Percentiles rank a stretch among this genome's conserved stretches.
Conservation (phyloP, 2,888 invertebrate genomes). For the Heliothis peltigera region DNA sequence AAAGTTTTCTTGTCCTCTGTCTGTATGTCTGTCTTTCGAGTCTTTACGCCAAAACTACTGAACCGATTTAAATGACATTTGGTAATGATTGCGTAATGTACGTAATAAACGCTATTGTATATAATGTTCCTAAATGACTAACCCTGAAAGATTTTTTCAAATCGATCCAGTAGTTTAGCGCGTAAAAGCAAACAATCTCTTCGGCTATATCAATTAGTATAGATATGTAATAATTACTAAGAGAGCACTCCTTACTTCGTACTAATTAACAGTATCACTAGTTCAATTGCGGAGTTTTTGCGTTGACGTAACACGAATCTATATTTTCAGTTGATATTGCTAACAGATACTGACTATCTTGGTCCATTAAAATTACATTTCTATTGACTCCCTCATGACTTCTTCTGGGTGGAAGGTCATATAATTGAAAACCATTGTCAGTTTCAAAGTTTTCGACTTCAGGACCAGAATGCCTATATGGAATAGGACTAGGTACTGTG, state of each 20-base stretch:
- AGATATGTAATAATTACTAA: background rate
- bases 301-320: conserved; percentile 51
- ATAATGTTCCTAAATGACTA: no score
- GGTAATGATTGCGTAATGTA: no score
- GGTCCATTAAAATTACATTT: conserved; percentile 43
- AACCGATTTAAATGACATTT: no score
- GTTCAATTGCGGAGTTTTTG: conserved; percentile 17
- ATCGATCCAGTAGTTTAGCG: no score
- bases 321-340: conserved; percentile 21
- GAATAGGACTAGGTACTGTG: conserved; percentile 46
- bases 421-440: conserved; percentile 25
- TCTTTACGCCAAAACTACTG: no score
- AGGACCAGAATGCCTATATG: conserved; percentile 25
- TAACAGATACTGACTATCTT: conserved; percentile 42
- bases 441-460: background rate
- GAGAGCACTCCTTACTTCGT: background rate
- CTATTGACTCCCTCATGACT: conserved; percentile 4
- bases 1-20: no score
- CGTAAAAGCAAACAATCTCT: no score
- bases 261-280: background rate
- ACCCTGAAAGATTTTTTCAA: no score
- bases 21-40: no score
- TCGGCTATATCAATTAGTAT: no score
- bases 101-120: no score
- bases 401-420: conserved; percentile 42